Base-by-base conservation (phyloP, 2,888 invertebrate species). In the Drosophila recens region DNA sequence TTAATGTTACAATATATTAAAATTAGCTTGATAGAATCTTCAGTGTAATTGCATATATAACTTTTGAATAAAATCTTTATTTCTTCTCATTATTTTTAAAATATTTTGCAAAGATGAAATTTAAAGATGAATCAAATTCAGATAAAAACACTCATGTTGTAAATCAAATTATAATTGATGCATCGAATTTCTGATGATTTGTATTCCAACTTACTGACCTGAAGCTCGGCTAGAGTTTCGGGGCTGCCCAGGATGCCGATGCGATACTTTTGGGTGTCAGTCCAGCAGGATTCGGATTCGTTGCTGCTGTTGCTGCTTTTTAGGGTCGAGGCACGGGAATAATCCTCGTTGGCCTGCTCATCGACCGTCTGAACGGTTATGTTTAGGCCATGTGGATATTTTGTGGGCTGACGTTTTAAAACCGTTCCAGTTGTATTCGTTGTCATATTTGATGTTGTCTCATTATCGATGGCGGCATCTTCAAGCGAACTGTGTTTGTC, bases 371-470 rank as follows among this genome's bases (percentile, higher is more conserved):
- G 90, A 33, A 90, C 90, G 10, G 86, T 90, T 58, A 91, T 86
- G 61, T 86, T 89, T 48, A 91, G 77, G 10, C 91, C 91, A 57
- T 91, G 91, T 13, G 91, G 91, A 79, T 91, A 91, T 69, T 89
- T 91, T 34, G 91, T 91, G 56, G 91, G 80, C 75, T 91, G 91
- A 0, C 91, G 86, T 23, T 85, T 79, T 66, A 91, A 57, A 43
- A 67, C 82, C 17, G 46, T 30, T 17, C 30, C 17, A 8, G n/a
- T 9, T 13, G 30, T 33, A 17, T 62, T 15, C 56, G 61, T 38
- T 33, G 36, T 45, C 34, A 33, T 20, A 33, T 33, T 54, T 54
- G 54, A 20, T 51, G 46, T 30, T 13, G 30, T 63, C 53, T 53
- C 38, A 36, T 53, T 53, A 48, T 11, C 48, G 13, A 9, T 23